Evolutionary conservation across 2,888 invertebrate species (phyloP).

Genomic region (Apeira syringaria): DNA sequence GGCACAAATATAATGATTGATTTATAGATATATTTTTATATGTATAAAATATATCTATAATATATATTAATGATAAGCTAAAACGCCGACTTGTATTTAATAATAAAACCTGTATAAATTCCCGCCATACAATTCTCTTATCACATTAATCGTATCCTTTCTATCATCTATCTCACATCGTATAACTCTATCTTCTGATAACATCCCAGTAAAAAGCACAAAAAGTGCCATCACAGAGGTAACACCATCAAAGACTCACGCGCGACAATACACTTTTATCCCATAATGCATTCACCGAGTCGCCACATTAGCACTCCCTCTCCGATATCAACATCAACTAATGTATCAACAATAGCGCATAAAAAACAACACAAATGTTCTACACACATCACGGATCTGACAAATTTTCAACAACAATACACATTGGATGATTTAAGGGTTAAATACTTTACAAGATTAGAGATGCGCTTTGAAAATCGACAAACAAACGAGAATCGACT

Average conservation of each 20-base stretch:
- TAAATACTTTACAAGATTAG: constrained; percentile 56
- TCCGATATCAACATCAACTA: constrained; percentile 59
- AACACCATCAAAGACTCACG: constrained; percentile 33
- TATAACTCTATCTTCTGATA: constrained; percentile 18
- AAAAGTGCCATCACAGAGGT: constrained; percentile 27
- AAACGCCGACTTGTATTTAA: too few relatives aligned
- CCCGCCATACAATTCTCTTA: constrained; percentile 14
- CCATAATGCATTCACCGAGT: constrained; percentile 34
- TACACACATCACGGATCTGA: constrained; percentile 74
- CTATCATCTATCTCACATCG: constrained; percentile 14
- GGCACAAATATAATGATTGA: too few relatives aligned
- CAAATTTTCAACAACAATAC: constrained; percentile 76
- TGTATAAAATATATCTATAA: too few relatives aligned
- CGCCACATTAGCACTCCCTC: constrained; percentile 56
- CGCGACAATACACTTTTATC: constrained; percentile 41
- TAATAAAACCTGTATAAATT: neutral
- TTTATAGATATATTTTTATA: too few relatives aligned
- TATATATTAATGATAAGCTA: too few relatives aligned
- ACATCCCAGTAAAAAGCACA: constrained; percentile 13
- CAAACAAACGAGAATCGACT: constrained; percentile 29
- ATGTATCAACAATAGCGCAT: constrained; percentile 56
- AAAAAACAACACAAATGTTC: constrained; percentile 48
- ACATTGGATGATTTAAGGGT: constrained; percentile 69
- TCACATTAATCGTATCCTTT: constrained; percentile 25
- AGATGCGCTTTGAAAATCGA: constrained; percentile 12